Base-by-base conservation (phyloP, 2,797 vertebrate genomes). In the Limosa lapponica region DNA sequence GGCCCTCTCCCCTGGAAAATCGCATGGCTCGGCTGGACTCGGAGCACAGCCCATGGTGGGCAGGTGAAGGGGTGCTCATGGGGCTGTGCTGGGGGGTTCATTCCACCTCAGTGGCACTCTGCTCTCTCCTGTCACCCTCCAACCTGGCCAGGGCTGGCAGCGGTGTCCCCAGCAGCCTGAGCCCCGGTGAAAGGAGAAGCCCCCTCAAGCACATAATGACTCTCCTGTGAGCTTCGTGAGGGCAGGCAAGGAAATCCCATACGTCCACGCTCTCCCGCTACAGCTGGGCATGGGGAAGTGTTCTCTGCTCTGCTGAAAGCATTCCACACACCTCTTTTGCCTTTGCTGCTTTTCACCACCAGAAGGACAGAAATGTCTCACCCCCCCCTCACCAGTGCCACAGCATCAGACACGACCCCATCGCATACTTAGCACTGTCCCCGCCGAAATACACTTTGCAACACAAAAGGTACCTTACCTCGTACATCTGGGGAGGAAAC, bases 241-340 rank as follows among this genome's bases (percentile, higher is more conserved):
- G 20, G 8, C 27, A 10, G 37, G 43, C 96, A 93, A 91, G 97
- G 93, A 95, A 97, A 98, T 97, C 96, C 98, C 96, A 97, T 93
- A 82, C 52, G 0, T 9, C 23, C 13, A 5, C 15, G 16, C 14
- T 34, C 23, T 25, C 34, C 27, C 13, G 0, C 30, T 17, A 16
- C 20, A 20, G 57, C 46, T 8, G 36, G 23, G 41, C 13, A 24
- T 16, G 6, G 32, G 57, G 9, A 28, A 44, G 28, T 5, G 27
- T 2, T 57, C 43, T 57, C 17, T 5, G n/a, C 39, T 44, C 8
- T 1, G 16, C 70, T 3, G 79, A 82, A 32, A 70, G 75, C 75
- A 77, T 90, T 96, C 95, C 86, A 51, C 15, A 0, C 8, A 51
- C 44, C 49, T 90, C 66, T 54, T 52, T 30, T 30, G 32, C 61